A percentile compares a stretch with the other conserved stretches of the same genome.
Conservation (phyloP, 2,888 invertebrate genomes). For the Eurytoma adleriae region DNA sequence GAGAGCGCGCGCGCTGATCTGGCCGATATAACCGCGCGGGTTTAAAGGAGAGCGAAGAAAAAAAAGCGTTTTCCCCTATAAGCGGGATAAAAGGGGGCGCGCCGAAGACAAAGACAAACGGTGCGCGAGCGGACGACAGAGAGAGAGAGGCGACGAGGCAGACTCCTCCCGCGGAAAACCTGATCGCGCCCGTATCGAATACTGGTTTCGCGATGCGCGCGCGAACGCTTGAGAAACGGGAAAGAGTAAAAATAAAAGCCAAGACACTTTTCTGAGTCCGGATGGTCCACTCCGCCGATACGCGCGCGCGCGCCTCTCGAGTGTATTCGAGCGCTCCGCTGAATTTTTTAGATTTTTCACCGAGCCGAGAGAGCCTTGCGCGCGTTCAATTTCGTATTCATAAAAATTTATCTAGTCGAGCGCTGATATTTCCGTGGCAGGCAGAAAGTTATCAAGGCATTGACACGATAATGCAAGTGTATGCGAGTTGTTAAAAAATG, state of each 20-base stretch:
- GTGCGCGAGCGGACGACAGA: not conserved
- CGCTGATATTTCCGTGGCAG: no score
- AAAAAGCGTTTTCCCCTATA: not conserved
- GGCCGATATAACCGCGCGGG: not conserved
- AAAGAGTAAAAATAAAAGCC: constrained; percentile 17
- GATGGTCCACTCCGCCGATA: constrained; percentile 13
- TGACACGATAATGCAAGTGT: no score
- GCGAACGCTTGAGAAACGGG: not conserved
- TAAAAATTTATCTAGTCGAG: no score
- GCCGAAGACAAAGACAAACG: constrained; percentile 6
- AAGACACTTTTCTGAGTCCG: constrained; percentile 24
- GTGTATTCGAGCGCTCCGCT: not conserved
- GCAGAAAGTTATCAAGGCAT: no score
- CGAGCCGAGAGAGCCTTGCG: no score
- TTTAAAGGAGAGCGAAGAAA: not conserved
- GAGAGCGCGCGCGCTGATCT: not conserved
- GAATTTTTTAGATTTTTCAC: no score
- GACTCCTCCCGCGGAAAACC: constrained; percentile 35
- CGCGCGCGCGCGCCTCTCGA: not conserved
- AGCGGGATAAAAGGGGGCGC: not conserved
- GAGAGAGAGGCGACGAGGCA: not conserved
- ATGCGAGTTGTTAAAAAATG: no score
- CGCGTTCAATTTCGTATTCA: no score
- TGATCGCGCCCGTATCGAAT: constrained; percentile 47
- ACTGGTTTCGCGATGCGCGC: constrained; percentile 40